Conservation (phyloP, 2,888 invertebrate species). For the Agrochola lota region DNA sequence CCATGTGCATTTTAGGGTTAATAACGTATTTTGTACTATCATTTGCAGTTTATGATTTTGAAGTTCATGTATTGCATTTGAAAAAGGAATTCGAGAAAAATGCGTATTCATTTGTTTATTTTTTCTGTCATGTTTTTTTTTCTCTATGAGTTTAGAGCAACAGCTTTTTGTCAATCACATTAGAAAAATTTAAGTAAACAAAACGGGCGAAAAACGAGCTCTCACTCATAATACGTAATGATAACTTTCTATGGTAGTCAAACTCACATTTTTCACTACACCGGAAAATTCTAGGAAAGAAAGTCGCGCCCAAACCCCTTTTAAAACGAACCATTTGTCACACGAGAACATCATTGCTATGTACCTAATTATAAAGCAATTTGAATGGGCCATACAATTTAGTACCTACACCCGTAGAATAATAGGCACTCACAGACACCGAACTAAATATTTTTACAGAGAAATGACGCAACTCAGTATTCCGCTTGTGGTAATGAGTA, state of each 20-base stretch:
- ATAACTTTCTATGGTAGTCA: constrained; percentile 8
- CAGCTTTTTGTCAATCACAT: neutral
- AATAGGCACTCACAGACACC: constrained; percentile 48
- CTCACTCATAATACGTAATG: neutral
- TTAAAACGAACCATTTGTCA: constrained; percentile 3
- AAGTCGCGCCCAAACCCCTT: constrained; percentile 32
- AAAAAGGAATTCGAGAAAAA: constrained; percentile 11
- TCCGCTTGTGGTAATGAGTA: constrained; percentile 72
- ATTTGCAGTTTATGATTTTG: constrained; percentile 1
- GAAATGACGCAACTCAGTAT: constrained; percentile 74
- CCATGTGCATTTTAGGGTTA: constrained; percentile 28
- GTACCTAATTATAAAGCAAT: constrained; percentile 61
- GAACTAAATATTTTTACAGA: constrained; percentile 67
- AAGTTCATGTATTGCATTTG: constrained; percentile 1
- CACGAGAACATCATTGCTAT: constrained; percentile 42
- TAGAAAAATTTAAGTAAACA: neutral
- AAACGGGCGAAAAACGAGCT: neutral
- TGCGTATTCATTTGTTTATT: constrained; percentile 13
- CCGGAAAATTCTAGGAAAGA: constrained; percentile 44
- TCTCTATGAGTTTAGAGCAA: neutral
- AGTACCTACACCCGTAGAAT: constrained; percentile 65
- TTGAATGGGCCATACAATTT: constrained; percentile 67
- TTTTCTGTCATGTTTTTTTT: neutral
- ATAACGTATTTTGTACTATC: neutral
- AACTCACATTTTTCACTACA: neutral